Evolutionary conservation across 2,888 invertebrate species (phyloP).

Genomic region (Sthenelais limicola): DNA sequence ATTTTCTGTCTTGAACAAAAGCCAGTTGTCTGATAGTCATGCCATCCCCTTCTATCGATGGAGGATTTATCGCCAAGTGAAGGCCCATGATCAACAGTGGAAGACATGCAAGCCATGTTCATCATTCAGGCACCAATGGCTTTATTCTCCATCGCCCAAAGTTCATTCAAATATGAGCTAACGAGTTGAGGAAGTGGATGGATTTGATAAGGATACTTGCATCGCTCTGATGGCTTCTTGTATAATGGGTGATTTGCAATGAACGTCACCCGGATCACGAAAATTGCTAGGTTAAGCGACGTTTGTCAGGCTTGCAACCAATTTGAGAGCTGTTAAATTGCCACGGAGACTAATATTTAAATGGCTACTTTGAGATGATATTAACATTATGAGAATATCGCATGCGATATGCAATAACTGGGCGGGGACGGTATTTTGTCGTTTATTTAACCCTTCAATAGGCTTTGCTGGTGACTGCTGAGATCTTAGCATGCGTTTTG

Average conservation of each 20-base stretch:
- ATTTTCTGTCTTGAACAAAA: too few relatives aligned
- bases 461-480: too few relatives aligned
- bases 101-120: constrained; percentile 13
- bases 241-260: constrained; percentile 12
- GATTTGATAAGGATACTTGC: constrained; percentile 4
- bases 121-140: constrained; percentile 6
- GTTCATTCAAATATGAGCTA: constrained; percentile 21
- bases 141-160: constrained; percentile 10
- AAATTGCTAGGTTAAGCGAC: constrained; percentile 13
- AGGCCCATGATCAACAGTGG: too few relatives aligned
- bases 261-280: constrained; percentile 8
- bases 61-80: too few relatives aligned
- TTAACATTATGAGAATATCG: constrained; percentile 29
- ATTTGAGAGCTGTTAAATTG: constrained; percentile 39
- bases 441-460: too few relatives aligned
- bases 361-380: constrained; percentile 34
- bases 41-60: too few relatives aligned
- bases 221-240: not conserved
- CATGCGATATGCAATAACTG: too few relatives aligned
- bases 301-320: constrained; percentile 38
- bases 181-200: constrained; percentile 14
- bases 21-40: too few relatives aligned
- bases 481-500: too few relatives aligned
- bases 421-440: too few relatives aligned
- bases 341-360: constrained; percentile 39